phyloP scores from a whole-genome alignment of 2,113 vertebrate genomes.

The Polyodon spathula region DNA sequence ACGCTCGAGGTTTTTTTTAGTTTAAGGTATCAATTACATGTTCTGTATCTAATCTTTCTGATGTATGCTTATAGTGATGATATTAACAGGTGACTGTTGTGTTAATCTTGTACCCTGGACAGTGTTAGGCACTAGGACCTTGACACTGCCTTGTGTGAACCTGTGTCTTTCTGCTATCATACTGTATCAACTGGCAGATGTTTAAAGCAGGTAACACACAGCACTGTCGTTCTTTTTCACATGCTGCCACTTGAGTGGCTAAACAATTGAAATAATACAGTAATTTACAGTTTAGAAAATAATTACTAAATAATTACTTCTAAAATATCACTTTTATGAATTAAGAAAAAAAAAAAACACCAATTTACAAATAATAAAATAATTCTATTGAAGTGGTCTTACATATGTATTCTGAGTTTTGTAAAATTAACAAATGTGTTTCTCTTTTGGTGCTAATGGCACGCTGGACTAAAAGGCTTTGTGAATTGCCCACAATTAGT shows the following conservation, averaged over 20 bases:
- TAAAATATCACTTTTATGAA: background rate
- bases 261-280: background rate
- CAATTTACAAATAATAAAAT: too few species aligned
- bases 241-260: background rate
- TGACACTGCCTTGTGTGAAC: background rate
- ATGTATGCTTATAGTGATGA: background rate
- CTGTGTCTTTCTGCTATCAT: background rate
- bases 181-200: background rate
- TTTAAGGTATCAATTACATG: background rate
- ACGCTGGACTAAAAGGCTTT: too few species aligned
- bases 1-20: background rate
- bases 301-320: background rate
- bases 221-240: background rate
- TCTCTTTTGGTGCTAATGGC: too few species aligned
- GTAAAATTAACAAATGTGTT: too few species aligned
- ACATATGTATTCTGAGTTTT: too few species aligned
- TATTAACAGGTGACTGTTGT: constrained; percentile 3
- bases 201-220: background rate
- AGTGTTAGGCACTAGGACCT: background rate
- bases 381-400: too few species aligned
- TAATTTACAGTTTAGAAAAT: background rate
- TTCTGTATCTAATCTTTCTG: background rate
- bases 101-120: background rate
- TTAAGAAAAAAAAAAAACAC: too few species aligned
- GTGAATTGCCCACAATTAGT: too few species aligned